Base-by-base conservation (phyloP, 1,140 invertebrate species). In the Sarcophaga bullata region DNA sequence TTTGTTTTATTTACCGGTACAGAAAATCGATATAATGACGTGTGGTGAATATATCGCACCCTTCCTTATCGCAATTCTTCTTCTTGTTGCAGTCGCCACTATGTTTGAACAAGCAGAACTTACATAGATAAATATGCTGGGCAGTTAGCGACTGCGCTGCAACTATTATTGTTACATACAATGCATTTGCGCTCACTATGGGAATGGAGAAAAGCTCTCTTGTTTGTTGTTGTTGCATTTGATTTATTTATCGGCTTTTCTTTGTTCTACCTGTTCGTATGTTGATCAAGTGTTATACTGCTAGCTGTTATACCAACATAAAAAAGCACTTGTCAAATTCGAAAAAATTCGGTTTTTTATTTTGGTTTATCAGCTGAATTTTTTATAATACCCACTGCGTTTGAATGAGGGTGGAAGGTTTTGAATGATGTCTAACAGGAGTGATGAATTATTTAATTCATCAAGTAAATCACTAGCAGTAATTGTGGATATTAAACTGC, bases 321-420 rank as follows among this genome's bases (percentile, higher is more conserved):
- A 62, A 62, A 62, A 72, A 25, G 5, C 68, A 72, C n/a, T 72
- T 72, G 68, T 72, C 68, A 72, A 72, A 72, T 72, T 25, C 68
- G 68, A 9, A 72, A 3, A 72, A 37, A 72, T 72, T 72, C 7
- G 17, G 68, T 8, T 37, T 72, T 19, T 25, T 25, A 19, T 72
- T 72, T 19, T 72, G 3, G 68, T 72, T 72, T 72, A 72, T 72
- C 68, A 72, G 17, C 17, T 19, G 25, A 0, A 72, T 72, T 72
- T 72, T 72, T 72, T 25, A 6, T 6, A 6, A 19, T 72, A 17
- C 68, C 10, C 10, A 72, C 19, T 72, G 17, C n/a, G 25, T 72
- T 37, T 72, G 68, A 19, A 72, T 17, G 68, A 72, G 9, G 62
- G 62, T 25, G 68, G 68, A 19, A 72, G 25, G 1, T 72, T 72